These are phyloP conservation scores for Oegoconia quadripuncta DNA, from an alignment of 2,888 invertebrate genomes.

Conservation along the genomic window DNA sequence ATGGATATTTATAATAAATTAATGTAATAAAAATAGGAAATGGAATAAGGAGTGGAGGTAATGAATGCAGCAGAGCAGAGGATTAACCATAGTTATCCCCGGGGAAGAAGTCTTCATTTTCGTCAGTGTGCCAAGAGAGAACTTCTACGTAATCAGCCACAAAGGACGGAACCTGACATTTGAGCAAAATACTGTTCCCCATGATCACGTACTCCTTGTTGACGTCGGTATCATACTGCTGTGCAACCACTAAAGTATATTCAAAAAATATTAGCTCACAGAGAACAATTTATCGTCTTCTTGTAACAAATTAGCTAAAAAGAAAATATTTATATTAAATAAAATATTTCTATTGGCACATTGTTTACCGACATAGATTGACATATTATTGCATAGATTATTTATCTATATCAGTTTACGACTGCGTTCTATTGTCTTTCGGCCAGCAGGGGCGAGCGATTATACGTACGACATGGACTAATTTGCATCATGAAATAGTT, in stretches of 20 bases:
- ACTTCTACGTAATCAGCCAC: constrained; percentile 92
- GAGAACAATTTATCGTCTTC: background rate
- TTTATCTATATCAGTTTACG: constrained; percentile 3
- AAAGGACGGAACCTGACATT: constrained; percentile 91
- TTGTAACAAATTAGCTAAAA: background rate
- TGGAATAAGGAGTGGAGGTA: constrained; percentile 16
- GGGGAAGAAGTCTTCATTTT: constrained; percentile 85
- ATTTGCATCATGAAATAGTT: constrained; percentile 12
- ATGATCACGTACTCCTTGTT: constrained; percentile 91
- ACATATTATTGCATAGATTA: too few species aligned
- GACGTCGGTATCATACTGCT: constrained; percentile 90
- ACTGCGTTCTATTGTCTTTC: constrained; percentile 11
- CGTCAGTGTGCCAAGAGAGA: constrained; percentile 88
- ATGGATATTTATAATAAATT: constrained; percentile 13
- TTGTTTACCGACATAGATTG: too few species aligned
- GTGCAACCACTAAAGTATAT: constrained; percentile 82
- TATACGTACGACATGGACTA: constrained; percentile 13
- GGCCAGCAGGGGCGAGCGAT: constrained; percentile 9
- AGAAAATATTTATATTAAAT: too few species aligned
- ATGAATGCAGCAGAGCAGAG: constrained; percentile 16
- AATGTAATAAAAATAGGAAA: constrained; percentile 7
- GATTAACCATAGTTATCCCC: constrained; percentile 80
- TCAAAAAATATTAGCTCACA: background rate
- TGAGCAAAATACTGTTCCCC: constrained; percentile 88
- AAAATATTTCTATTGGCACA: too few species aligned